These are phyloP conservation scores for Sylvilagus floridanus DNA, from an alignment of 2,797 vertebrate species.

Conservation along the genomic window DNA sequence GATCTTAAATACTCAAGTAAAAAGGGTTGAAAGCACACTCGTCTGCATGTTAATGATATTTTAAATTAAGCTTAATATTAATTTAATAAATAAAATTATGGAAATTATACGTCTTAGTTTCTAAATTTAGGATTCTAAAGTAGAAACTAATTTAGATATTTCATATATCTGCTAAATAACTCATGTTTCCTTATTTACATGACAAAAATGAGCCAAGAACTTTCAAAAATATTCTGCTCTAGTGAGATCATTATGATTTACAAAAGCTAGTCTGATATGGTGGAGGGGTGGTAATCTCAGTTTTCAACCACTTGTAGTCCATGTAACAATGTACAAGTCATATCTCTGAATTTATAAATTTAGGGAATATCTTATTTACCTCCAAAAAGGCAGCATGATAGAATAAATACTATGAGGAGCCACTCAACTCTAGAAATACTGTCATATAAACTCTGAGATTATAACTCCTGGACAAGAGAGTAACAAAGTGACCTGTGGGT, in stretches of 20 bases:
- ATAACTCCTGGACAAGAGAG: neutral
- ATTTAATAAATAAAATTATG: constrained; percentile 35
- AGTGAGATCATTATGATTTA: neutral
- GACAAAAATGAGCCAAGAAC: neutral
- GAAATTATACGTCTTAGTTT: neutral
- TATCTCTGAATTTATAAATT: neutral
- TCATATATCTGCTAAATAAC: constrained; percentile 24
- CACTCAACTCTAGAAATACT: neutral
- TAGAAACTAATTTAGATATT: neutral
- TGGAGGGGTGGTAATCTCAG: neutral
- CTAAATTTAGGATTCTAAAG: constrained; percentile 32
- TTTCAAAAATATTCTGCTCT: constrained; percentile 34
- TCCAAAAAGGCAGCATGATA: neutral
- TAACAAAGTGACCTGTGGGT: neutral
- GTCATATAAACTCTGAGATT: neutral
- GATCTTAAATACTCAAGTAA: constrained; percentile 34
- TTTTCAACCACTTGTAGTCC: neutral
- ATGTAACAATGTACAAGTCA: neutral
- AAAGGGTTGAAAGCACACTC: constrained; percentile 19
- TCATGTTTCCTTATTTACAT: neutral
- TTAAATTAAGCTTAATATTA: constrained; percentile 31
- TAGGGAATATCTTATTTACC: neutral
- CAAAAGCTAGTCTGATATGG: neutral
- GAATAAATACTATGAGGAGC: neutral
- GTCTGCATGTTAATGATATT: constrained; percentile 14